Evolutionary conservation across 2,113 vertebrate species (phyloP), one percentile per base, ranked within the genome.

Genomic region (Empidonax traillii): DNA sequence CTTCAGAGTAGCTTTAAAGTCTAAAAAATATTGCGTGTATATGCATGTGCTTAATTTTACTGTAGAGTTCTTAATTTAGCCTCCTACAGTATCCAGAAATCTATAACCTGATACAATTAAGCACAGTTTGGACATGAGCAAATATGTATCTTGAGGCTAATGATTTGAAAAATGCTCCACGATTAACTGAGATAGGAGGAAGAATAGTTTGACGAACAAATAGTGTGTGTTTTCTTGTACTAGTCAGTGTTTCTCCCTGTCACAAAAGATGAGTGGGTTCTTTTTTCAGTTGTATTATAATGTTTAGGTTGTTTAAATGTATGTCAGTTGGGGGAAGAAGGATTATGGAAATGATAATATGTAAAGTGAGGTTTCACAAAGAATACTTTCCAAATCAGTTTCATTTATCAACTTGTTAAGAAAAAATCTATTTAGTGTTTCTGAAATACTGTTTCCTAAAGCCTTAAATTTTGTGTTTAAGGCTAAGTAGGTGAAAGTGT

Each of bases 341-440:
- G 94, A 94, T 81, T 98, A 91, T 97, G 96, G 97, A 97, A 97
- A 98, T 98, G 90, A 97, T 98, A 91, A 97, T 89, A 96, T 98
- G 98, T 98, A 98, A 98, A 98, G 98, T 99, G 99, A 98, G 97
- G 98, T 98, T 99, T 99, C 99, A 99, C 99, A 99, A 99, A 99
- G 99, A 98, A 96, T 68, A 62, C 90, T 71, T 90, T 46, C 28
- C 80, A 79, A 67, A 95, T 44, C 20, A 11, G 51, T 66, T 74
- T 62, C 8, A 21, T 90, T 89, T 31, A 76, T 72, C 56, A 88
- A 59, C 20, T 66, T 69, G 1, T 56, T 61, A 7, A 21, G 44
- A 52, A 77, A 49, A 22, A n/a, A 25, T 62, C 37, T 69, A 2
- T 81, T 33, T 55, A 75, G 39, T 72, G 21, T 72, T 81, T 51